Conservation (phyloP, 2,113 vertebrate species). For the Ammospiza caudacuta region DNA sequence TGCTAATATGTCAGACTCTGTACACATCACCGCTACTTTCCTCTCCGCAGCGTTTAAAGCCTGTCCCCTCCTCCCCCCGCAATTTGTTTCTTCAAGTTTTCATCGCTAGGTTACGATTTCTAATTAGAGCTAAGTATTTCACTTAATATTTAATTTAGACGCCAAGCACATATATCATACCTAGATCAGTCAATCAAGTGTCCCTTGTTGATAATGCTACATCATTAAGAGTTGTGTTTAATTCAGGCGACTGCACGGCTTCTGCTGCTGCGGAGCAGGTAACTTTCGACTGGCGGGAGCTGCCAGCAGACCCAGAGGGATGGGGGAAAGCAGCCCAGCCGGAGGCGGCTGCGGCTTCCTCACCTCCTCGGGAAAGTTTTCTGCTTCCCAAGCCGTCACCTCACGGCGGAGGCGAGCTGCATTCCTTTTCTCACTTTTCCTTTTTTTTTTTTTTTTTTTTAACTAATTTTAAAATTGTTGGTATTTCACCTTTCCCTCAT, state of each 20-base stretch:
- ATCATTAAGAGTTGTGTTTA: constrained; percentile 65
- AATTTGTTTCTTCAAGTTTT: constrained; percentile 55
- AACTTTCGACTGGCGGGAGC: background rate
- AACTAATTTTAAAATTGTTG: background rate
- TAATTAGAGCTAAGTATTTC: constrained; percentile 67
- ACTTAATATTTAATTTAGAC: constrained; percentile 71
- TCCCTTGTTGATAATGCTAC: constrained; percentile 67
- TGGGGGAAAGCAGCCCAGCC: background rate
- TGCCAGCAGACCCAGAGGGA: background rate
- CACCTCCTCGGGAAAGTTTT: constrained; percentile 12
- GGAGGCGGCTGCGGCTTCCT: background rate
- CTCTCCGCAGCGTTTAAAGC: background rate
- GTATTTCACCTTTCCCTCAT: background rate
- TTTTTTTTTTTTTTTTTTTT: background rate
- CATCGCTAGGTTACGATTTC: constrained; percentile 51
- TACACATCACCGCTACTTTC: constrained; percentile 28
- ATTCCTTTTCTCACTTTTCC: background rate
- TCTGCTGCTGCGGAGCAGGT: constrained; percentile 11
- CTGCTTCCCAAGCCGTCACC: background rate
- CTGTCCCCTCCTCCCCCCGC: background rate
- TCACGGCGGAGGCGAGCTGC: background rate
- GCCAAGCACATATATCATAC: constrained; percentile 60
- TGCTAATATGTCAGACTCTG: constrained; percentile 48
- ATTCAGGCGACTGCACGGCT: constrained; percentile 25
- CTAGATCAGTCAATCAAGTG: constrained; percentile 71